Percentiles rank a stretch among this genome's conserved stretches.
These are phyloP conservation scores for Heliconius cydno DNA, from an alignment of 2,888 invertebrate species.

Conservation along the genomic window DNA sequence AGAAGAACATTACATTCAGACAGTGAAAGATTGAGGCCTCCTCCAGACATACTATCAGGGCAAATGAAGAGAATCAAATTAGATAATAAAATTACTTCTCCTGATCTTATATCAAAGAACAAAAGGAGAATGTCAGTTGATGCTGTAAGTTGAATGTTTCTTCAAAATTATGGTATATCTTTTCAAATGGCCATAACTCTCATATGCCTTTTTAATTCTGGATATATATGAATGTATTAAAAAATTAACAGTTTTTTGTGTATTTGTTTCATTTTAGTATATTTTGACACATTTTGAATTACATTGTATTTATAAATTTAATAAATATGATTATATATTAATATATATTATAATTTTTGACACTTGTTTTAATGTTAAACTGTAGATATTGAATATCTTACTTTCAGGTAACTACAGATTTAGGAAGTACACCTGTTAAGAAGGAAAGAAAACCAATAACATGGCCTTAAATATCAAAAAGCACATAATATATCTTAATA, in stretches of 20 bases:
- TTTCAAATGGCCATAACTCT: neutral
- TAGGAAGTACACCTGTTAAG: slow-evolving; percentile 64
- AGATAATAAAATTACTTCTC: slow-evolving; percentile 54
- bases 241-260: neutral
- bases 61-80: slow-evolving; percentile 74
- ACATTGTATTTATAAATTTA: neutral
- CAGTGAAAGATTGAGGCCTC: slow-evolving; percentile 65
- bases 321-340: neutral
- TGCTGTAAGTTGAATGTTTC: slow-evolving; percentile 59
- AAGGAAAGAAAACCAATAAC: slow-evolving; percentile 68
- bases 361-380: neutral
- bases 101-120: slow-evolving; percentile 51
- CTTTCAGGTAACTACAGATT: slow-evolving; percentile 58
- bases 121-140: slow-evolving; percentile 72
- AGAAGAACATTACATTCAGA: slow-evolving; percentile 52
- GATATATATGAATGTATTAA: neutral
- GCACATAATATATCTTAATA: neutral
- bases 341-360: neutral
- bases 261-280: slow-evolving; percentile 2
- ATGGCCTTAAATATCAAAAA: slow-evolving; percentile 62
- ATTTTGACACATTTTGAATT: neutral
- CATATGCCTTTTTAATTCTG: neutral
- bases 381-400: slow-evolving; percentile 22
- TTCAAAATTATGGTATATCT: neutral
- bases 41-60: slow-evolving; percentile 67